A percentile compares a stretch with the other conserved stretches of the same genome.
Conservation (phyloP, 2,888 invertebrate species). For the Myopa testacea region DNA sequence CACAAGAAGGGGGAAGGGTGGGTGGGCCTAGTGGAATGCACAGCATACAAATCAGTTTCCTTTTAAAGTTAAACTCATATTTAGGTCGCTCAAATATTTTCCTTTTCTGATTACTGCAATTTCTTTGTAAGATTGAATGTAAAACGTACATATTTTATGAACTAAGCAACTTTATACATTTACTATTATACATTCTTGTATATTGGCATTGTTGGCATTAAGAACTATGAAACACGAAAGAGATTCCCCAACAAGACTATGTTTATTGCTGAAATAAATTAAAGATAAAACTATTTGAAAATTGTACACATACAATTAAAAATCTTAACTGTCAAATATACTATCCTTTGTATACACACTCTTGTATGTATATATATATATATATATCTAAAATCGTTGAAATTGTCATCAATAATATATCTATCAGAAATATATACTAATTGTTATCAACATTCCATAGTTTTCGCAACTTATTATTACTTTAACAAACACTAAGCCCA, state of each 20-base stretch:
- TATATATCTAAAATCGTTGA: not conserved
- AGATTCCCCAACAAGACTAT: not conserved
- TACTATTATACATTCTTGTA: not conserved
- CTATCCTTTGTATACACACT: not conserved
- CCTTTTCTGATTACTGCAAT: not conserved
- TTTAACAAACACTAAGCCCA: conserved; percentile 21
- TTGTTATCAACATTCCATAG: conserved; percentile 7
- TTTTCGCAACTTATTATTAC: conserved; percentile 1
- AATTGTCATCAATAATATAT: conserved; percentile 3
- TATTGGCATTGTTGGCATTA: not conserved
- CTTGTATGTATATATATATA: not conserved
- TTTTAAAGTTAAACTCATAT: not conserved
- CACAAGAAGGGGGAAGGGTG: not conserved
- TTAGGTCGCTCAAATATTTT: conserved; percentile 19
- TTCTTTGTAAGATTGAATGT: conserved; percentile 9
- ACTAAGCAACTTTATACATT: not conserved
- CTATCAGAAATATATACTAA: conserved; percentile 2
- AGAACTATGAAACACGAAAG: not conserved
- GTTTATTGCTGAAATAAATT: not conserved
- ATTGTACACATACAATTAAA: conserved; percentile 16
- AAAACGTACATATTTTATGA: not conserved
- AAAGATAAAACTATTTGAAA: conserved; percentile 1
- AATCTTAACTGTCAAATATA: conserved; percentile 5
- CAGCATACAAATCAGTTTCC: conserved; percentile 23
- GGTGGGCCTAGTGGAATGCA: not conserved